Base-by-base conservation (phyloP, 2,888 invertebrate species). In the Andrena praecox region DNA sequence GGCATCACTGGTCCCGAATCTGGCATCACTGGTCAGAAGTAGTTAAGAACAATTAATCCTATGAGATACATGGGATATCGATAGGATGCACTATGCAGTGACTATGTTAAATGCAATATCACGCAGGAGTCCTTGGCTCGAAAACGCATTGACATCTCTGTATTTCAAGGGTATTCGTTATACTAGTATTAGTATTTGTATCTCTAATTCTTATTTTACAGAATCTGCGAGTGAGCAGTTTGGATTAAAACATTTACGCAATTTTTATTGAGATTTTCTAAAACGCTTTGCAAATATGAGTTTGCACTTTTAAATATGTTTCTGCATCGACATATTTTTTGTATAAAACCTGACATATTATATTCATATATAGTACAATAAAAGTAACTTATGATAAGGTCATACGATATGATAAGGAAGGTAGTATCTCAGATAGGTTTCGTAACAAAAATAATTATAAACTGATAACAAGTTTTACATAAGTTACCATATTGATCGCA, bases 101-200 rank as follows among this genome's bases (percentile, higher is more conserved):
- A 59, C 60, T 29, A 84, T 82, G 79, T 70, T 82, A 27, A 84
- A 79, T 80, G 87, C 89, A 59, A 86, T 88, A 70, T 84, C 93
- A 74, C 91, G 91, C 54, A 84, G 82, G 63, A 92, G 91, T 84
- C 91, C 93, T 67, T 91, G 91, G 90, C 89, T 93, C 42, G 90
- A 93, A 88, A 90, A 89, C 80, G 89, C 87, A 77, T 77, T 93
- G 42, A 90, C 90, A 59, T 91, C 92, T 75, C 79, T 91, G 68
- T 93, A 92, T 80, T 93, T 91, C 62, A 93, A 89, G 89, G 93
- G 94, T 94, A 91, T 66, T n/a, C 16, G 35, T 42, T 70, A 35
- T n/a, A 16, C n/a, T 27, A 12, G 5, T 20, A 20, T 20, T 48
- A 27, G 12, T 42, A 20, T 50, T 27, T 76, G 16, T 66, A 20